Base-by-base conservation (phyloP, 2,888 invertebrate species). In the Lathronympha strigana region DNA sequence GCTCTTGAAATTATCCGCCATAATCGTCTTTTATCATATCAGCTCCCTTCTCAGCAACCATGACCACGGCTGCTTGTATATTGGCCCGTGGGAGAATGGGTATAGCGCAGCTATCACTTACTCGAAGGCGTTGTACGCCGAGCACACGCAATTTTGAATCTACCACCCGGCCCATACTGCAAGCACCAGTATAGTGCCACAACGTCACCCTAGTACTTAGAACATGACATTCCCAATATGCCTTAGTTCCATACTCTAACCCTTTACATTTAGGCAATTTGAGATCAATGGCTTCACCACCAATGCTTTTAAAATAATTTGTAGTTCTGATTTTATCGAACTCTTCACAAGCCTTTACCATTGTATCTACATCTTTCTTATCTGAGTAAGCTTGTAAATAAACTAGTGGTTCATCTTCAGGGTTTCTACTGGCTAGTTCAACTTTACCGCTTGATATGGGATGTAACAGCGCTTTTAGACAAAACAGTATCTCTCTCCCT, bases 161-260 rank as follows among this genome's bases (percentile, higher is more conserved):
- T 36, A 64, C 38, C 33, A 64, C 67, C 21, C 43, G 23, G 5
- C 67, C 67, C 64, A 68, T 60, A 4, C 53, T 38, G 21, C 61
- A 60, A 11, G 66, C 33, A 9, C 64, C 61, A n/a, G 9, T 15
- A 8, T 31, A 54, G 47, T 67, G 67, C 31, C 38, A 62, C 8
- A 43, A 23, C 0, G 62, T 23, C 9, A 13, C 0, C 13, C 38
- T 33, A 1, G 43, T 28, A 21, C 51, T 38, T 19, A 62, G 17
- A 17, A 78, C 51, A 11, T 67, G 75, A 68, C 93, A 93, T 55
- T 77, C 83, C 87, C 91, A 88, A 72, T 91, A 92, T 17, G 82
- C 84, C 51, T 78, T 77, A 0, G 80, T 79, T 21, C 76, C 78
- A 1, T 75, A 75, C 1, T 11, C 0, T 3, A 45, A 21, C 2